Percentiles rank a stretch among this genome's conserved stretches.
Evolutionary conservation across 2,797 vertebrate species (phyloP).

Genomic region (Ispidina picta): DNA sequence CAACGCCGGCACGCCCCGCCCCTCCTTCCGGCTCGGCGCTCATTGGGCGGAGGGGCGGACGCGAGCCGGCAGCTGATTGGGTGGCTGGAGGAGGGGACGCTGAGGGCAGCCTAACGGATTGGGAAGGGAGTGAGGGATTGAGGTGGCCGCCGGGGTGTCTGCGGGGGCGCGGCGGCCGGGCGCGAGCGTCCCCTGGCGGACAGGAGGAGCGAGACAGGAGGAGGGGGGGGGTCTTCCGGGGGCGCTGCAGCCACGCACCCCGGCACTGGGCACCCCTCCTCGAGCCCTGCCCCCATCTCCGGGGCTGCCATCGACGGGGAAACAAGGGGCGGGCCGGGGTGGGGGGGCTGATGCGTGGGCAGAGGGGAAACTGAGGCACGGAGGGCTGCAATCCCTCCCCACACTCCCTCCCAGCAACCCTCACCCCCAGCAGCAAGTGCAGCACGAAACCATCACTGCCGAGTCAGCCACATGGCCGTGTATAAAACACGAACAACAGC

Average conservation of each 20-base stretch:
- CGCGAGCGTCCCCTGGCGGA: not conserved
- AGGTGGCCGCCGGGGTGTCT: not conserved
- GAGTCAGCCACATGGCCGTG: not conserved
- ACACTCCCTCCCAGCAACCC: too few species aligned
- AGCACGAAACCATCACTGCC: not conserved
- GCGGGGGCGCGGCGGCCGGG: not conserved
- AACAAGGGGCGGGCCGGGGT: too few species aligned
- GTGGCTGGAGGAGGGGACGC: not conserved
- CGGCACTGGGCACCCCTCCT: not conserved
- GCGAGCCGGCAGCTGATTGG: not conserved
- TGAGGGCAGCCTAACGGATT: not conserved
- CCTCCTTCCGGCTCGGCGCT: not conserved
- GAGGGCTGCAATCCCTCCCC: not conserved
- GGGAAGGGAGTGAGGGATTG: not conserved
- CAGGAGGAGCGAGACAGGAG: not conserved
- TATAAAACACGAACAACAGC: not conserved
- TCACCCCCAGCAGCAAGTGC: not conserved
- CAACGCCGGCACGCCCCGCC: not conserved
- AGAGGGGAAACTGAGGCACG: not conserved
- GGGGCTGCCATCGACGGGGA: too few species aligned
- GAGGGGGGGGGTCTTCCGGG: not conserved
- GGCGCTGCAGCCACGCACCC: not conserved
- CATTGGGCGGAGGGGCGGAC: not conserved
- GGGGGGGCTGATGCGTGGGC: not conserved
- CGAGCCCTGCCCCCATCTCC: too few species aligned